Conservation (phyloP, 1,140 invertebrate genomes). For the Zaprionus capensis region DNA sequence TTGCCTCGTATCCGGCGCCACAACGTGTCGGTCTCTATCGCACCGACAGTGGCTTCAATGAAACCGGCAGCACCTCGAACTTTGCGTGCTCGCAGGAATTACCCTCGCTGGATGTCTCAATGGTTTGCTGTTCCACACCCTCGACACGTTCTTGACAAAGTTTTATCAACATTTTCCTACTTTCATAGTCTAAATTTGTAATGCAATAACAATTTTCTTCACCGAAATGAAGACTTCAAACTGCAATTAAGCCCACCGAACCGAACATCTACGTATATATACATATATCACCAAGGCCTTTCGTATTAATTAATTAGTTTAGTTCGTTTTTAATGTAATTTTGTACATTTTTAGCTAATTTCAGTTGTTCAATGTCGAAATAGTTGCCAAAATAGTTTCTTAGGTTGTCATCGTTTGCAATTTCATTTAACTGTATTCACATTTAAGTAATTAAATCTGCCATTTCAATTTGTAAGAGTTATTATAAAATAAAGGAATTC, state of each 20-base stretch:
- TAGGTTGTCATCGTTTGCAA: slow-evolving; percentile 44
- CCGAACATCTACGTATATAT: neutral
- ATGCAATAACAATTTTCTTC: slow-evolving; percentile 56
- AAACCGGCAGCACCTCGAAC: slow-evolving; percentile 71
- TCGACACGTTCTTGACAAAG: slow-evolving; percentile 63
- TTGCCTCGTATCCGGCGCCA: neutral
- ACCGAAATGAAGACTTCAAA: slow-evolving; percentile 15
- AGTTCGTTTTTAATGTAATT: slow-evolving; percentile 18
- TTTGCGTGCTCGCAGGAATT: slow-evolving; percentile 61
- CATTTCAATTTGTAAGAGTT: slow-evolving; percentile 5
- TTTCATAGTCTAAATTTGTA: slow-evolving; percentile 41
- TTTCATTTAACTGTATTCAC: slow-evolving; percentile 28
- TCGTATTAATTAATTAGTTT: slow-evolving; percentile 29
- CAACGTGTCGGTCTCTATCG: slow-evolving; percentile 60
- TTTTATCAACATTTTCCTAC: neutral
- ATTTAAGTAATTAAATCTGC: neutral
- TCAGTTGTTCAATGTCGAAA: slow-evolving; percentile 20
- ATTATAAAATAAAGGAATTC: slow-evolving; percentile 13
- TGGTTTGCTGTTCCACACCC: slow-evolving; percentile 76
- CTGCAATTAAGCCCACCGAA: slow-evolving; percentile 46
- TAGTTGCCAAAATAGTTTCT: slow-evolving; percentile 47
- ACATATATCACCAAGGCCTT: slow-evolving; percentile 32
- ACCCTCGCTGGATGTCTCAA: slow-evolving; percentile 59
- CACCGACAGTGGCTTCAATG: slow-evolving; percentile 82
- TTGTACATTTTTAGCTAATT: slow-evolving; percentile 31